A percentile compares a stretch with the other conserved stretches of the same genome.
Evolutionary conservation across 1,140 invertebrate species (phyloP).

Genomic region (Tribolium madens): DNA sequence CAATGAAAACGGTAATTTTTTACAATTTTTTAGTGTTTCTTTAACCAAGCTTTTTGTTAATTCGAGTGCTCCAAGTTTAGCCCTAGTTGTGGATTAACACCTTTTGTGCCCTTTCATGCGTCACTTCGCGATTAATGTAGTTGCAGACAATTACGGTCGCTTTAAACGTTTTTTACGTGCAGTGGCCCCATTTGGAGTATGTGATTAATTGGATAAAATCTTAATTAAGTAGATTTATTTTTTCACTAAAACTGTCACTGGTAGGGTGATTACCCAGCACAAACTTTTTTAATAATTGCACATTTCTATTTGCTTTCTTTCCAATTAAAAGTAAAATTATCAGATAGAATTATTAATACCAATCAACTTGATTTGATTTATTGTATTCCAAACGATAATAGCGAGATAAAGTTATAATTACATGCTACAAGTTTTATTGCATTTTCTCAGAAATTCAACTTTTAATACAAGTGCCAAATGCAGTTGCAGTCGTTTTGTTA

Average conservation of each 20-base stretch:
- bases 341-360: background rate
- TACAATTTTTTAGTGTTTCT: background rate
- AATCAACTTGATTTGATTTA: background rate
- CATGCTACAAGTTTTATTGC: background rate
- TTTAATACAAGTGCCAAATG: background rate
- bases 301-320: background rate
- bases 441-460: background rate
- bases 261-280: background rate
- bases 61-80: background rate
- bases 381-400: background rate
- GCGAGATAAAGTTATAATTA: background rate
- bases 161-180: too few species aligned
- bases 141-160: background rate
- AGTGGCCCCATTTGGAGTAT: conserved; percentile 1
- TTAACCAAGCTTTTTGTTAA: background rate
- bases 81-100: background rate
- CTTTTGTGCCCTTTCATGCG: background rate
- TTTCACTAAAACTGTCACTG: background rate
- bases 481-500: background rate
- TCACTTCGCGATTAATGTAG: background rate
- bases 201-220: conserved; percentile 4
- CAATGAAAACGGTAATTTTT: conserved; percentile 43
- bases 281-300: background rate
- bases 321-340: background rate
- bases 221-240: conserved; percentile 3